phyloP scores from a whole-genome alignment of 2,113 vertebrate species.

The Hippotragus niger region DNA sequence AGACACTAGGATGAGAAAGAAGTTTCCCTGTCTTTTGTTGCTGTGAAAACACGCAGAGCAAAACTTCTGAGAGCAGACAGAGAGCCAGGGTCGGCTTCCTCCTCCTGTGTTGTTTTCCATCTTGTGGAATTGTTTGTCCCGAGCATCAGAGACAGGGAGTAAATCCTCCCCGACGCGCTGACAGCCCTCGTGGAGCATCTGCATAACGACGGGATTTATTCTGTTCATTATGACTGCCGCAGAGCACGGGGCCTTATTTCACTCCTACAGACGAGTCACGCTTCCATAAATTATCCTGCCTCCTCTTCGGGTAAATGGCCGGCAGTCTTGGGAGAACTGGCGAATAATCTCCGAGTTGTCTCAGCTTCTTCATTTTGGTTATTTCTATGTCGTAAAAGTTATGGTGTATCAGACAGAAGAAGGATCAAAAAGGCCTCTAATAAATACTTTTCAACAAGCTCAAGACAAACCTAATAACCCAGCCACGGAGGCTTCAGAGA shows the following conservation, averaged over 20 bases:
- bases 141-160: constrained; percentile 36
- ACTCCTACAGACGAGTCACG: constrained; percentile 69
- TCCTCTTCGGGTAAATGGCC: constrained; percentile 55
- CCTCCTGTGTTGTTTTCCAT: constrained; percentile 38
- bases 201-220: constrained; percentile 77
- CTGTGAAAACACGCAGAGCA: neutral
- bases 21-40: neutral
- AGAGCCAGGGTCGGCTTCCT: neutral
- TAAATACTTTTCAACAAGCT: constrained; percentile 76
- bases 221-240: constrained; percentile 71
- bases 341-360: constrained; percentile 64
- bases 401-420: constrained; percentile 68
- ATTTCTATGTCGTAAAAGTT: constrained; percentile 72
- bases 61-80: constrained; percentile 27
- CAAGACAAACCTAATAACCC: constrained; percentile 63
- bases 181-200: constrained; percentile 68
- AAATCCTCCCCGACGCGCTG: constrained; percentile 66
- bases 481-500: neutral
- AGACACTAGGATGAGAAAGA: neutral
- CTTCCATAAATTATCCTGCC: constrained; percentile 77
- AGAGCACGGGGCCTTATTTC: constrained; percentile 72
- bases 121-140: constrained; percentile 59
- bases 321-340: constrained; percentile 58
- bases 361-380: constrained; percentile 67
- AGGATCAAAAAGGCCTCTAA: constrained; percentile 69